Evolutionary conservation across 1,140 invertebrate species (phyloP), one percentile per base, ranked within the genome.

Genomic region (Habropoda laboriosa): DNA sequence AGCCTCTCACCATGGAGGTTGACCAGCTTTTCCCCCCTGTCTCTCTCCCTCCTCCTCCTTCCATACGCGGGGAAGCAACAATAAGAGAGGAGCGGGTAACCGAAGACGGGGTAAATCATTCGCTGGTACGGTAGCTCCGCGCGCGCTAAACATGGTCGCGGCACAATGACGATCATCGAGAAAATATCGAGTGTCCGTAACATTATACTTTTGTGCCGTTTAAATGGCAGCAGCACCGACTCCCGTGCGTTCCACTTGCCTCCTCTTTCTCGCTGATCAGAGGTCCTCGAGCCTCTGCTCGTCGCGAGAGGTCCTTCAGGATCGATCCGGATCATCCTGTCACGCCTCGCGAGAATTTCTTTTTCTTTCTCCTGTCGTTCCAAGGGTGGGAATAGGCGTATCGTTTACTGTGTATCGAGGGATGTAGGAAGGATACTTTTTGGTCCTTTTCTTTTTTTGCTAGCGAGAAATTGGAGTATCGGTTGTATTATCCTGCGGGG

Each of bases 141-240:
- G 47, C 30, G 81, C 82, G 80, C 86, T 88, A 84, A 88, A 90
- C 84, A 88, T 61, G 75, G 49, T 68, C 80, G 51, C 32, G 70
- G 83, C 80, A 91, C 92, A 92, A 92, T 92, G 88, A 91, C 79
- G 88, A 91, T 92, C 91, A 91, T 90, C 86, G 90, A 87, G 87
- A 91, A 92, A 92, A 92, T 93, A 93, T 93, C 91, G 86, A 90
- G 88, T 92, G 88, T 92, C 90, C 82, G 91, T 92, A 92, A 92
- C 90, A 88, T 80, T 92, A 93, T 91, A 92, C 91, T 91, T 92
- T 91, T 71, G 76, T 85, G 81, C 73, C 87, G 84, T 89, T 91
- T 91, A 92, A 92, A 92, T 90, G 88, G 86, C 87, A 82, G 83
- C 74, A 42, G 24, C 27, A 42, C 42, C 63, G 68, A 58, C 49